Percentiles rank a stretch among this genome's conserved stretches.
Evolutionary conservation across 2,888 invertebrate species (phyloP).

Genomic region (Rhagium mordax): DNA sequence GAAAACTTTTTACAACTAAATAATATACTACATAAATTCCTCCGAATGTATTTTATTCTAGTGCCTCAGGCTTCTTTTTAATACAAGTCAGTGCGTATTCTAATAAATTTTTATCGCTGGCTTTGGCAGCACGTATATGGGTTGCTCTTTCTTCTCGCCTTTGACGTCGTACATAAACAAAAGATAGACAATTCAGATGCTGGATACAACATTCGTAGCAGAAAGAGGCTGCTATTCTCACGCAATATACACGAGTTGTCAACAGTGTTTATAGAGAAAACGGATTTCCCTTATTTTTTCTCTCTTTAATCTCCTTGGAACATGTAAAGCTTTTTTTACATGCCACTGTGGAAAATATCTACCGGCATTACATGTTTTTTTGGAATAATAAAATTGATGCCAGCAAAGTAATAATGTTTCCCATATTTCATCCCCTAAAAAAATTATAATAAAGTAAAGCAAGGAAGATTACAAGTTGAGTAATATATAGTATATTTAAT

Average conservation of each 20-base stretch:
- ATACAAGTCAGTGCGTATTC: conserved; percentile 51
- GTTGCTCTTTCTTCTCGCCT: conserved; percentile 16
- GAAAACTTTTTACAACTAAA: conserved; percentile 32
- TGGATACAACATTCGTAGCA: conserved; percentile 11
- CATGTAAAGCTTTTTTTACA: conserved; percentile 39
- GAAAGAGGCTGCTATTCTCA: conserved; percentile 47
- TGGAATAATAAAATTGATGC: conserved; percentile 9
- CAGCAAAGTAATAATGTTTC: not conserved
- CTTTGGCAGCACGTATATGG: conserved; percentile 20
- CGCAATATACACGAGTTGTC: conserved; percentile 51
- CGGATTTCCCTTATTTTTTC: conserved; percentile 49
- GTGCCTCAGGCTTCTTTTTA: conserved; percentile 38
- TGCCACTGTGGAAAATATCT: conserved; percentile 1
- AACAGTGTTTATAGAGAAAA: conserved; percentile 51
- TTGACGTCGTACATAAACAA: conserved; percentile 11
- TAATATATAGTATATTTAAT: too few relatives aligned
- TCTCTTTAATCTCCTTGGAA: conserved; percentile 46
- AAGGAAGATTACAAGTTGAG: not conserved
- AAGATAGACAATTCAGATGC: conserved; percentile 28
- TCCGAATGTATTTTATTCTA: conserved; percentile 30
- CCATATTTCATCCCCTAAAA: not conserved
- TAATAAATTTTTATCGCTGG: conserved; percentile 44
- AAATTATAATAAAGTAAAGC: not conserved
- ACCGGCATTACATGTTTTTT: conserved; percentile 6
- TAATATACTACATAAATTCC: conserved; percentile 28